Evolutionary conservation across 2,797 vertebrate species (phyloP).

Genomic region (Notamacropus eugenii): DNA sequence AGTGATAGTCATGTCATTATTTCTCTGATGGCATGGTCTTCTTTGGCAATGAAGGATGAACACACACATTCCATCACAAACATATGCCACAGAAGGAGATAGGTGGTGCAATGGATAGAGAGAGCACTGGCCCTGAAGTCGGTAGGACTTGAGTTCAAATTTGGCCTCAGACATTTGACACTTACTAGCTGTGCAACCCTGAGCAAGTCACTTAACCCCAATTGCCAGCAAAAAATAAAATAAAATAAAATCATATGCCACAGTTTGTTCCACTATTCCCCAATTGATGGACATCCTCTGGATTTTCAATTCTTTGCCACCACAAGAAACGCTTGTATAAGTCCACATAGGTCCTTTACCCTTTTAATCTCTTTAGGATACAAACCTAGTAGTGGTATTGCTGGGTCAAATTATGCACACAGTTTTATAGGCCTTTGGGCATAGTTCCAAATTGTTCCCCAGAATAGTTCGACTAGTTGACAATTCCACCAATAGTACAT

Average conservation of each 20-base stretch:
- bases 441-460: not conserved
- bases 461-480: not conserved
- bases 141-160: no score
- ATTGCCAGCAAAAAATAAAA: no score
- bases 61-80: no score
- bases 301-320: not conserved
- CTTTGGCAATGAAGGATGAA: no score
- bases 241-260: not conserved
- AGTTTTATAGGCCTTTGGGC: not conserved
- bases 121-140: no score
- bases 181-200: no score
- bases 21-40: no score
- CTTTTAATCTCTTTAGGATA: not conserved
- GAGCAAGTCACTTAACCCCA: no score
- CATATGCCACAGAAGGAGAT: no score
- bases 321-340: not conserved
- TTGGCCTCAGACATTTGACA: no score
- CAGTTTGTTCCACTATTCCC: not conserved
- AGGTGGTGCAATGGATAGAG: no score
- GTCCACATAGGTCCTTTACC: not conserved
- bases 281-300: not conserved
- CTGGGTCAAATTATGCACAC: not conserved
- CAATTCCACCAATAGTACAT: not conserved
- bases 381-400: not conserved
- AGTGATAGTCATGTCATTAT: no score